phyloP scores from a whole-genome alignment of 2,113 vertebrate species.

The Raphicerus campestris region DNA sequence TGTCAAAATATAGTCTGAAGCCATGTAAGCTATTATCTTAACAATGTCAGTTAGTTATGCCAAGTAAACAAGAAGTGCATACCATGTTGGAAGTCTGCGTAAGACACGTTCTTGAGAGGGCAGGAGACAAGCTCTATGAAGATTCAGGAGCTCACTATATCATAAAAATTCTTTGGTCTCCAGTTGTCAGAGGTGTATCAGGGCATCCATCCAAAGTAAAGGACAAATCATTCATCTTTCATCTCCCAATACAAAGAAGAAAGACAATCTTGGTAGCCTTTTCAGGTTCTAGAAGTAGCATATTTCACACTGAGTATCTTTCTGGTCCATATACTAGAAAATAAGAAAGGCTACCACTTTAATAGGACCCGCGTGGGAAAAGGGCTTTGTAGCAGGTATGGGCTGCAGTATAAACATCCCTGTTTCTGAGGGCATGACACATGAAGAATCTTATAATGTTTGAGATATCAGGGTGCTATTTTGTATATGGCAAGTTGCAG shows the following conservation, averaged over 20 bases:
- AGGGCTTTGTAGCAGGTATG: not conserved
- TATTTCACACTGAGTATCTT: not conserved
- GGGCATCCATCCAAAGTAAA: not conserved
- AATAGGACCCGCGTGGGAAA: not conserved
- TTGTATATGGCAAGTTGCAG: not conserved
- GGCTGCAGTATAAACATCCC: not conserved
- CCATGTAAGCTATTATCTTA: not conserved
- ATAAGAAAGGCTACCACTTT: not conserved
- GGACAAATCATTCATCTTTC: not conserved
- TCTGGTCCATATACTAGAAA: not conserved
- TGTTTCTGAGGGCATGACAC: not conserved
- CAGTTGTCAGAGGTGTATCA: not conserved
- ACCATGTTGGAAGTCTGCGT: not conserved
- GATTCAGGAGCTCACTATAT: not conserved
- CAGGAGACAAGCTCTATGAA: not conserved
- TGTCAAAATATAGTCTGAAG: not conserved
- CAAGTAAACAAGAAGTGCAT: not conserved
- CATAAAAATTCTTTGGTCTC: not conserved
- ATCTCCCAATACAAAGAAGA: not conserved
- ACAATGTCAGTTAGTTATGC: not conserved
- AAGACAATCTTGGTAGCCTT: not conserved
- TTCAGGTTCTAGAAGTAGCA: not conserved
- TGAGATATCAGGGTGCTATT: not conserved
- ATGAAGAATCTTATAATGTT: not conserved
- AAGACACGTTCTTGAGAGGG: not conserved